A percentile compares a stretch with the other conserved stretches of the same genome.
These are phyloP conservation scores for Phengaris alcon DNA, from an alignment of 2,888 invertebrate species.

Conservation along the genomic window DNA sequence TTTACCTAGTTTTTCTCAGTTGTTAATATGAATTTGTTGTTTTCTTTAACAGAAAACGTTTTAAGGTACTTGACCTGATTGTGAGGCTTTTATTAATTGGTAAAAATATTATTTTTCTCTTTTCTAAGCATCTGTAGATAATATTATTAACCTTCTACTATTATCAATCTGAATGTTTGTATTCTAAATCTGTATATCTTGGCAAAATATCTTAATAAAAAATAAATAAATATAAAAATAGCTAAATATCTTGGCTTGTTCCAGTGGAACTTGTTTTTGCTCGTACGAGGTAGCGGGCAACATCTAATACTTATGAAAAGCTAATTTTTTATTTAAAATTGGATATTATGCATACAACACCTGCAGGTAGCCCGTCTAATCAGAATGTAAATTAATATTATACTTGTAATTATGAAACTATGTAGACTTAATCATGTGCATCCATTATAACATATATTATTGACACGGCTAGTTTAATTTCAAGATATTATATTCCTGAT, in stretches of 20 bases:
- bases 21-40: neutral
- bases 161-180: too few relatives aligned
- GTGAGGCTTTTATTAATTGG: neutral
- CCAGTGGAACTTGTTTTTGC: too few relatives aligned
- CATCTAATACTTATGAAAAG: neutral
- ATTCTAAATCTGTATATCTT: too few relatives aligned
- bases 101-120: neutral
- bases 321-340: neutral
- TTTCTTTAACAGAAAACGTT: slow-evolving; percentile 3
- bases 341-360: neutral
- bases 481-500: slow-evolving; percentile 10
- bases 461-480: slow-evolving; percentile 8
- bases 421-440: slow-evolving; percentile 15
- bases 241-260: too few relatives aligned
- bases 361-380: neutral
- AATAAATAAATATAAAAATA: too few relatives aligned
- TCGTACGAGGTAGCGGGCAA: too few relatives aligned
- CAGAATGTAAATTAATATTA: neutral
- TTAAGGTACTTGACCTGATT: neutral
- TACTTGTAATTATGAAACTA: neutral
- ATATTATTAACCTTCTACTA: too few relatives aligned
- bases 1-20: neutral
- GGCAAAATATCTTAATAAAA: too few relatives aligned
- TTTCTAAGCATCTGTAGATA: neutral
- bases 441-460: neutral